Percentiles rank a stretch among this genome's conserved stretches.
Conservation (phyloP, 23 tunicate genomes). For the Aplidium turbinatum region DNA sequence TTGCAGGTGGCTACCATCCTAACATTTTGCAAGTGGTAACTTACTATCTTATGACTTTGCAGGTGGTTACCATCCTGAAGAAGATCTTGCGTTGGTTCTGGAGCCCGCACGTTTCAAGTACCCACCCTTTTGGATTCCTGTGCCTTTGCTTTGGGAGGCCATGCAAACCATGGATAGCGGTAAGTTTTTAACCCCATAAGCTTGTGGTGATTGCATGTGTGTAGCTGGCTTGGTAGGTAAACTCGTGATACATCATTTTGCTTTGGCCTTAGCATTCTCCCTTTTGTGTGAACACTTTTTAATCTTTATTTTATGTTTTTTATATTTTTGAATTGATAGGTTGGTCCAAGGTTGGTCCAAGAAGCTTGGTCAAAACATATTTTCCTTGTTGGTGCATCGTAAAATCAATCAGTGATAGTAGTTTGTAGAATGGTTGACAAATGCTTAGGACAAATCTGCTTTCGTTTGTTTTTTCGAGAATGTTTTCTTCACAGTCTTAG, state of each 20-base stretch:
- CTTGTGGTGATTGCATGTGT: not conserved
- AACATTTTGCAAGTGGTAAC: too few relatives aligned
- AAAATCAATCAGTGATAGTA: not conserved
- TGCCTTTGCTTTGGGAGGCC: constrained; percentile 50
- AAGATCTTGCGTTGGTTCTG: constrained; percentile 54
- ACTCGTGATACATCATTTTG: not conserved
- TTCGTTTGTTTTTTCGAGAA: too few relatives aligned
- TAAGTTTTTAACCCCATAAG: too few relatives aligned
- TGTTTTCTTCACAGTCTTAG: too few relatives aligned
- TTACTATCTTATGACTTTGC: too few relatives aligned
- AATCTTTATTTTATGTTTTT: not conserved
- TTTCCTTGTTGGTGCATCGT: not conserved
- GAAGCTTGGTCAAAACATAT: not conserved
- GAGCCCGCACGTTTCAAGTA: constrained; percentile 80
- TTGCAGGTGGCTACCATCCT: too few relatives aligned
- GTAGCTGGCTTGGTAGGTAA: not conserved
- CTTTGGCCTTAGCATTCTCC: not conserved
- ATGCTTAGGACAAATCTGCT: too few relatives aligned
- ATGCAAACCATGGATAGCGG: constrained; percentile 46
- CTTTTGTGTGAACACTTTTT: not conserved
- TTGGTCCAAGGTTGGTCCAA: too few relatives aligned
- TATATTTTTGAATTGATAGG: not conserved
- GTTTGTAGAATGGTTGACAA: constrained; percentile 1
- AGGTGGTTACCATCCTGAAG: constrained; percentile 53
- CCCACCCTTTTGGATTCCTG: constrained; percentile 69